Base-by-base conservation (phyloP, 2,888 invertebrate genomes). In the Diloba caeruleocephala region DNA sequence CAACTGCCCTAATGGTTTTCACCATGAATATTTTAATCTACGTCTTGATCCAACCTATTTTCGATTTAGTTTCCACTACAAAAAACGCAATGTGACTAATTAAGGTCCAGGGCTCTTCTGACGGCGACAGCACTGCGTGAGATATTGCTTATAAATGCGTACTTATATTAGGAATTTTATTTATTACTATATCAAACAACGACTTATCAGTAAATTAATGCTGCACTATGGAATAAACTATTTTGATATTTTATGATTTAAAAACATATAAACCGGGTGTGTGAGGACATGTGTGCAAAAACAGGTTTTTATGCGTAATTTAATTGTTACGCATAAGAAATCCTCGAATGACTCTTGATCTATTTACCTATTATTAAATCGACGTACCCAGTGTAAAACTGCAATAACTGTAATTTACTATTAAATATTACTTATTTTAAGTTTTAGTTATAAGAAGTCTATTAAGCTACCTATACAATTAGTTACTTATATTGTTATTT, bases 401-500 rank as follows among this genome's bases (percentile, higher is more conserved):
- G 13, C 10, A 17, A 9, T 9, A 15, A 23, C 7, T 32, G 14
- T 42, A 32, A 14, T 13, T 21, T 14, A 42, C n/a, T 13, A 42
- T 3, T 14, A 7, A 31, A 36, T 21, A 15, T 12, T 17, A 34
- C 9, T 21, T 36, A 36, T 31, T 12, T 31, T 43, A 51, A 13
- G 33, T 31, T 31, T 37, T 21, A 17, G 10, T 29, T 26, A 4
- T 64, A 54, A 48, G 34, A 49, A 12, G 38, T 13, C 57, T 62
- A 46, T 34, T n/a, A n/a, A n/a, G n/a, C 52, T 51, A 8, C 13
- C 34, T 46, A 52, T 57, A n/a, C n/a, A 55, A 39, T 50, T 59
- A 51, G 53, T 60, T 78, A 78, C 85, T 86, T 82, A 54, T 85
- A 86, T 89, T 89, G 80, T 90, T 90, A 89, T 89, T 83, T 45